phyloP scores from a whole-genome alignment of 2,888 invertebrate genomes.

The Mesochorus sp. region DNA sequence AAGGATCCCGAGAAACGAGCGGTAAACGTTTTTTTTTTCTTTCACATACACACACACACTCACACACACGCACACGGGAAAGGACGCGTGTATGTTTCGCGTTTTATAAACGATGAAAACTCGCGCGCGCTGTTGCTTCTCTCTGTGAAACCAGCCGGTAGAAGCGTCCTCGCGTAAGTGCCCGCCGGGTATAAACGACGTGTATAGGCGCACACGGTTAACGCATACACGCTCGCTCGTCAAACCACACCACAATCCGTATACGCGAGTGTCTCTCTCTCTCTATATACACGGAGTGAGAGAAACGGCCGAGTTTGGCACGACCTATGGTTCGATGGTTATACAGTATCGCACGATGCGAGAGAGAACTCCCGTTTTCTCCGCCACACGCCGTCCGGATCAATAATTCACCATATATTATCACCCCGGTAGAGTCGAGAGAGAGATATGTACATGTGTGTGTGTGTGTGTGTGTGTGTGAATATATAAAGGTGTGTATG shows the following conservation, averaged over 20 bases:
- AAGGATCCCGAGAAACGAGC: too few relatives aligned
- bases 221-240: slow-evolving; percentile 8
- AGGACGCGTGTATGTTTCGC: too few relatives aligned
- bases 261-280: too few relatives aligned
- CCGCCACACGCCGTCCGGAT: slow-evolving; percentile 75
- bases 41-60: too few relatives aligned
- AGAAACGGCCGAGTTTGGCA: slow-evolving; percentile 10
- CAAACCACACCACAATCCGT: slow-evolving; percentile 10
- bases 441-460: slow-evolving; percentile 26
- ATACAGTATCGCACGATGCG: slow-evolving; percentile 7
- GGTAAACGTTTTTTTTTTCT: neutral
- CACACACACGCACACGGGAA: too few relatives aligned
- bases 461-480: too few relatives aligned
- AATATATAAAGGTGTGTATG: too few relatives aligned
- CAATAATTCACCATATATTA: slow-evolving; percentile 78
- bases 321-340: slow-evolving; percentile 15
- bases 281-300: too few relatives aligned
- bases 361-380: slow-evolving; percentile 68
- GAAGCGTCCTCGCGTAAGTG: slow-evolving; percentile 50
- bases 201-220: neutral
- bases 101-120: slow-evolving; percentile 9
- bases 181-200: slow-evolving; percentile 30
- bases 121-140: slow-evolving; percentile 42
- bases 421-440: slow-evolving; percentile 58
- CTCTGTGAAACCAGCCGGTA: slow-evolving; percentile 35